Base-by-base conservation (phyloP, 2,888 invertebrate species). In the Microplitis deprimator region DNA sequence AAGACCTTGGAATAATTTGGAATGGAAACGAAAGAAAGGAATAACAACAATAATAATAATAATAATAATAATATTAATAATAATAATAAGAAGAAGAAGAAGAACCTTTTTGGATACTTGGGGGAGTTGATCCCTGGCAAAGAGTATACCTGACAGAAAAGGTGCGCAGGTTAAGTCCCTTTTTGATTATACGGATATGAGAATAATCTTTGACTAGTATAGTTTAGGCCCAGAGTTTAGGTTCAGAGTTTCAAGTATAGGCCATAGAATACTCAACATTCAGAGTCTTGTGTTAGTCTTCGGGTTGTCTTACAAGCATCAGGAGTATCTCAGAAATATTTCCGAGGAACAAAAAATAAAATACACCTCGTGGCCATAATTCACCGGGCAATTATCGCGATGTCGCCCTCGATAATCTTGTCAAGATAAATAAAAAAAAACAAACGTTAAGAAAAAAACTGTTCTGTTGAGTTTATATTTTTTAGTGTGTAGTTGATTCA, bases 361-460 rank as follows among this genome's bases (percentile, higher is more conserved):
- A 50, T 13, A 13, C 50, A 50, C 29, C 29, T 29, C 50, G 50
- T 39, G 71, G 8, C 29, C 60, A 71, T 61, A n/a, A 71, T 59
- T 71, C 29, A 71, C 17, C 20, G 6, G 29, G 10, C 50, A 60
- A 71, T 29, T 29, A 4, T 71, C 29, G 38, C 29, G 38, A 29
- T 29, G 29, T 29, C 29, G 29, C 29, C 29, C 29, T 29, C 29
- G 16, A 71, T 71, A 60, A 71, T 71, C 61, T 39, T 61, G 60
- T 61, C 39, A 61, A 6, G 38, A 38, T 60, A 4, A 20, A 60
- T 5, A 71, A 8, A 8, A 64, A 10, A n/a, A 70, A 70, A 69
- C 8, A 50, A 8, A 13, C 20, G 20, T 29, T 29, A 29, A 29
- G 3, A 29, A 20, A 20, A 29, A 29, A 29, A 29, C 29, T 29